These are phyloP conservation scores for Sphenopsis melanotis DNA, from an alignment of 2,797 vertebrate species.

Conservation along the genomic window DNA sequence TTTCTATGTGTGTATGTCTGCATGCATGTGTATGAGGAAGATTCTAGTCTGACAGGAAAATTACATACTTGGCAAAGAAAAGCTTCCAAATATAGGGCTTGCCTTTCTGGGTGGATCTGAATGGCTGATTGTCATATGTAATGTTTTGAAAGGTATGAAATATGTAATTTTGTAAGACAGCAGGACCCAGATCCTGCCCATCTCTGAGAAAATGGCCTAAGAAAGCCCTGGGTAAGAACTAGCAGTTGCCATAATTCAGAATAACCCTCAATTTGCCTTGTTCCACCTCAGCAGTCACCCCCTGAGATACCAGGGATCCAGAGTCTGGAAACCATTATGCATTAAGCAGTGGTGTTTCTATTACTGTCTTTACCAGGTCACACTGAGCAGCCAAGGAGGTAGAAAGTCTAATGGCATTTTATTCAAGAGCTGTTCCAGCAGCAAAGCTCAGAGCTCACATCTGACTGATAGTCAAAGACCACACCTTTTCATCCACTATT, in stretches of 20 bases:
- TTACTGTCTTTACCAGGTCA: not conserved
- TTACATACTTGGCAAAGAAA: not conserved
- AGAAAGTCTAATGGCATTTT: not conserved
- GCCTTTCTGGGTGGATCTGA: not conserved
- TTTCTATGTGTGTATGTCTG: not conserved
- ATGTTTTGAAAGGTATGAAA: not conserved
- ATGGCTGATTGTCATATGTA: not conserved
- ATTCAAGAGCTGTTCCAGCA: not conserved
- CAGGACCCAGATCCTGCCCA: not conserved
- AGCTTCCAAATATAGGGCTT: not conserved
- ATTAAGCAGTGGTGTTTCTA: not conserved
- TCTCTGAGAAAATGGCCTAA: not conserved
- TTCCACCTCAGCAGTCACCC: fast-evolving
- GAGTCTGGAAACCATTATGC: not conserved
- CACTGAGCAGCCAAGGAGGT: not conserved
- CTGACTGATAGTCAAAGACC: not conserved
- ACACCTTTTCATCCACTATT: not conserved
- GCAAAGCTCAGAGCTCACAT: not conserved
- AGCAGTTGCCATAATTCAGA: not conserved
- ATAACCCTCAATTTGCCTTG: not conserved
- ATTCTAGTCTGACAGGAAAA: not conserved
- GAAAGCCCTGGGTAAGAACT: not conserved
- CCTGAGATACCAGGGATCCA: too few species aligned
- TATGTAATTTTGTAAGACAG: not conserved
- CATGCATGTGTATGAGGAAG: not conserved